Evolutionary conservation across 2,797 vertebrate species (phyloP).

Genomic region (Graptemys geographica): DNA sequence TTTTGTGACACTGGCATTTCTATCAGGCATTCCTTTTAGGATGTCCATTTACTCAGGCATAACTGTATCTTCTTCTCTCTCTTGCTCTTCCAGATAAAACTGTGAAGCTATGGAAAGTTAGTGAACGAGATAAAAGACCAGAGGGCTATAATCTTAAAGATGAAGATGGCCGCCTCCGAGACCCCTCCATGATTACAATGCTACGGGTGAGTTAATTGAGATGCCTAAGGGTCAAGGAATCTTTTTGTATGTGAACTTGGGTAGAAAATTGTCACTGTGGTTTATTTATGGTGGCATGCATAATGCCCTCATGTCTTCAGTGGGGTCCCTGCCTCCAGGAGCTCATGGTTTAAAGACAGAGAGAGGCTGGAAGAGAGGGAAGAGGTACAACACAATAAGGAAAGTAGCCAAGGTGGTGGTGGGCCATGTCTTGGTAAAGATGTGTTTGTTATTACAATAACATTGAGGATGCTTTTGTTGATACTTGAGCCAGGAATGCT

Average conservation of each 20-base stretch:
- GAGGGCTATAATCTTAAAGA: slow-evolving; percentile 99
- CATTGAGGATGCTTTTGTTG: not conserved
- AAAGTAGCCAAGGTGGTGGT: not conserved
- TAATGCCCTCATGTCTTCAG: not conserved
- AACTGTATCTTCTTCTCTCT: not conserved
- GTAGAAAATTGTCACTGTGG: not conserved
- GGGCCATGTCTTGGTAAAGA: not conserved
- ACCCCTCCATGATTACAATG: slow-evolving; percentile 95
- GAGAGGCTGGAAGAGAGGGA: not conserved
- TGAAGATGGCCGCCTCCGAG: slow-evolving; percentile 94
- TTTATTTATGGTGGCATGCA: not conserved
- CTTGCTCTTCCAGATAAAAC: slow-evolving; percentile 87
- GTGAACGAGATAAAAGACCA: slow-evolving; percentile 95
- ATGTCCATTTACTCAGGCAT: fast-evolving
- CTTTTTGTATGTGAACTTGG: not conserved
- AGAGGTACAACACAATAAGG: not conserved
- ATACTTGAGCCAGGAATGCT: fast-evolving
- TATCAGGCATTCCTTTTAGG: not conserved
- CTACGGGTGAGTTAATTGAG: slow-evolving; percentile 86
- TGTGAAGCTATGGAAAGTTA: slow-evolving; percentile 99
- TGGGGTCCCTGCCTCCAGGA: not conserved
- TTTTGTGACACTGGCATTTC: fast-evolving
- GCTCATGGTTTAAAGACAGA: not conserved
- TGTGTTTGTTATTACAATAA: not conserved
- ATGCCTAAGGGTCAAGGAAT: not conserved